These are phyloP conservation scores for Cryptops parisi DNA, from an alignment of 2,888 invertebrate species.

Conservation along the genomic window DNA sequence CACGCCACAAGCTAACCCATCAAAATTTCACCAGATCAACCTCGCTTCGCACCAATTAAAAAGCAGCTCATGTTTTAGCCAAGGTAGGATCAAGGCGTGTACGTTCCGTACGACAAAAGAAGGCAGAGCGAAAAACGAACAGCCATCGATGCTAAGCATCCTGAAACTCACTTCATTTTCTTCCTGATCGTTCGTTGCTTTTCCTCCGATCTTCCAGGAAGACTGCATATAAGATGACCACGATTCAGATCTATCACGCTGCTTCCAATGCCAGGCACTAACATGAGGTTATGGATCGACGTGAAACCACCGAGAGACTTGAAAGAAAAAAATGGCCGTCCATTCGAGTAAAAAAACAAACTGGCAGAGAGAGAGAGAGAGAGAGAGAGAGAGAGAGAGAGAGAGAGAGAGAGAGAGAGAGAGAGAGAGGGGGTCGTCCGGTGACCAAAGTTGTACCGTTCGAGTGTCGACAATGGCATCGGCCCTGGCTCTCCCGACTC, in stretches of 20 bases:
- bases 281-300: slow-evolving; percentile 27
- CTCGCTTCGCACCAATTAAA: no score
- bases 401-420: background rate
- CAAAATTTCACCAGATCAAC: no score
- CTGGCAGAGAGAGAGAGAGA: background rate
- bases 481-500: slow-evolving; percentile 31
- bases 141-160: no score
- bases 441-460: slow-evolving; percentile 23
- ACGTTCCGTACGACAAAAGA: no score
- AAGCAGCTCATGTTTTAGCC: no score
- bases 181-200: slow-evolving; percentile 5
- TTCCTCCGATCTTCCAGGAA: slow-evolving; percentile 6
- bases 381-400: background rate
- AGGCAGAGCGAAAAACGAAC: no score
- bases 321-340: slow-evolving; percentile 16
- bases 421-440: background rate
- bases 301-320: slow-evolving; percentile 29
- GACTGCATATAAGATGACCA: slow-evolving; percentile 5
- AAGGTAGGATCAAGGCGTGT: no score
- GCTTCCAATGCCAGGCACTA: slow-evolving; percentile 29
- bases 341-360: no score
- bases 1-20: no score
- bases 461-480: slow-evolving; percentile 31
- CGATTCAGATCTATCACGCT: slow-evolving; percentile 29
- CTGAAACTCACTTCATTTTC: slow-evolving; percentile 3